A percentile compares a stretch with the other conserved stretches of the same genome.
Conservation (phyloP, 2,113 vertebrate species). For the Rhynchomys soricoides region DNA sequence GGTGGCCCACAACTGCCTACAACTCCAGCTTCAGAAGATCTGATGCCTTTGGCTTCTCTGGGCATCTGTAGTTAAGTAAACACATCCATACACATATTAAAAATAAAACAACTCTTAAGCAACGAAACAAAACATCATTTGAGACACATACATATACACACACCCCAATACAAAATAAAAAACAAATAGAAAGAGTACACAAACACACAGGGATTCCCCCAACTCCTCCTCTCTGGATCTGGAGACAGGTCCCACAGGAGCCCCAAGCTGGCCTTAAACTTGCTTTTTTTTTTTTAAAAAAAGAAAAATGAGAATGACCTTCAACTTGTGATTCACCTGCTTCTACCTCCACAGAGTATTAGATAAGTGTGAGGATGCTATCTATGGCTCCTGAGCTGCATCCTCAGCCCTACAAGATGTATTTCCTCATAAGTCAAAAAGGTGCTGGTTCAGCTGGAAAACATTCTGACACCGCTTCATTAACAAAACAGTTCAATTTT, state of each 20-base stretch:
- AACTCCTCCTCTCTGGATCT: not conserved
- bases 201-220: not conserved
- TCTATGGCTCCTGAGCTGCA: not conserved
- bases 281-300: no score
- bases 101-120: not conserved
- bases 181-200: not conserved
- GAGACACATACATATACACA: not conserved
- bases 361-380: not conserved
- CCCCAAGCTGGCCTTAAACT: not conserved
- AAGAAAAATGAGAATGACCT: not conserved
- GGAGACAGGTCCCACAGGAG: not conserved
- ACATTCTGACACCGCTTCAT: slow-evolving; percentile 13
- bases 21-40: not conserved
- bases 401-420: not conserved
- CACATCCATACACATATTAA: not conserved
- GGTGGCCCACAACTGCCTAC: not conserved
- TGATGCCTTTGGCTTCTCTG: not conserved
- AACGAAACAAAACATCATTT: not conserved
- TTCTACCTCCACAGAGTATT: not conserved
- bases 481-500: not conserved
- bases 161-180: not conserved
- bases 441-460: not conserved
- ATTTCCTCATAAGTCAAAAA: slow-evolving; percentile 45
- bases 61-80: not conserved
- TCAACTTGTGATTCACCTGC: not conserved